Evolutionary conservation across 2,113 vertebrate species (phyloP).

Genomic region (Chionodraco myersi): DNA sequence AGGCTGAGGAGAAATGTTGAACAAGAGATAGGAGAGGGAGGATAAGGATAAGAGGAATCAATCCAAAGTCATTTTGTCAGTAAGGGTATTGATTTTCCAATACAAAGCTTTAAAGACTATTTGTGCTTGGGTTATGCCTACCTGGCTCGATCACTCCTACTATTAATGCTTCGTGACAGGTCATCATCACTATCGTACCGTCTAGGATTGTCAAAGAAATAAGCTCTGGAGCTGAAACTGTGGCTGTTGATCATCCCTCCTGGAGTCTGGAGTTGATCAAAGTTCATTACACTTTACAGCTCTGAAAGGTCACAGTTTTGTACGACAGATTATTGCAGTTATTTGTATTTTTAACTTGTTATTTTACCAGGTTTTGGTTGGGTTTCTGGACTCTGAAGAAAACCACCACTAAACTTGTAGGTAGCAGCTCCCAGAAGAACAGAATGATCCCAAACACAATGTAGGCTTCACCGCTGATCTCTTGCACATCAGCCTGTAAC

Average conservation of each 20-base stretch:
- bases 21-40: constrained; percentile 10
- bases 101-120: neutral
- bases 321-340: neutral
- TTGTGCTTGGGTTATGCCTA: constrained; percentile 39
- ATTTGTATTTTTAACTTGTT: neutral
- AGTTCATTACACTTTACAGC: neutral
- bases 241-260: constrained; percentile 95
- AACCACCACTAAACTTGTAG: constrained; percentile 90
- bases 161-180: constrained; percentile 87
- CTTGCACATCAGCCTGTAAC: constrained; percentile 85
- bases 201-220: constrained; percentile 97
- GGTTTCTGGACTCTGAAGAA: constrained; percentile 95
- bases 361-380: constrained; percentile 92
- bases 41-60: constrained; percentile 3
- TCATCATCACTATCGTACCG: constrained; percentile 97
- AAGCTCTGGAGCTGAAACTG: constrained; percentile 94
- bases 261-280: constrained; percentile 80
- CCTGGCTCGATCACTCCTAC: constrained; percentile 86
- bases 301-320: neutral
- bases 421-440: constrained; percentile 96
- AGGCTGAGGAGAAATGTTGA: constrained; percentile 55
- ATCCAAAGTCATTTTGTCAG: neutral
- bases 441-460: constrained; percentile 93
- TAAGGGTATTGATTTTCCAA: neutral
- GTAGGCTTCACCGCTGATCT: constrained; percentile 88